These are phyloP conservation scores for Pyrocephalus nanus DNA, from an alignment of 2,797 vertebrate species.

Conservation along the genomic window DNA sequence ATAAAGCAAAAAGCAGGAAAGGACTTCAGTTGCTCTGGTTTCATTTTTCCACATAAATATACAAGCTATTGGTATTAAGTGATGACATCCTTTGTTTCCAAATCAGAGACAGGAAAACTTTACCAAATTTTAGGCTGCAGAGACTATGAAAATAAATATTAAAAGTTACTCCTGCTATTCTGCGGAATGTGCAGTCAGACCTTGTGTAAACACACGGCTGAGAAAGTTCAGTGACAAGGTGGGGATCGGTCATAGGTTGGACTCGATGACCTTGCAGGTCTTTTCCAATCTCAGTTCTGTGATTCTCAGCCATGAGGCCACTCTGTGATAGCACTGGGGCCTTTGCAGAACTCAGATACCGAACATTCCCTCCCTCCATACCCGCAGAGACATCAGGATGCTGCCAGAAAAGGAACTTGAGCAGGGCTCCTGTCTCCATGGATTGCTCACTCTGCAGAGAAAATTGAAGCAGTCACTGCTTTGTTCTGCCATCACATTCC, in stretches of 20 bases:
- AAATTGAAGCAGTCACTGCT: conserved; percentile 19
- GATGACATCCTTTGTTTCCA: background rate
- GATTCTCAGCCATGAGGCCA: background rate
- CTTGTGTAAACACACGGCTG: background rate
- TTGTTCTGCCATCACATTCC: background rate
- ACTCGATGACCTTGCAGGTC: background rate
- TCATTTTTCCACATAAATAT: background rate
- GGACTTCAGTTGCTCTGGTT: background rate
- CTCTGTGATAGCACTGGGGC: background rate
- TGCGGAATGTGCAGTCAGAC: background rate
- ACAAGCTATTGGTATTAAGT: background rate
- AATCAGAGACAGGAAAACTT: background rate
- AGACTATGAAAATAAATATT: background rate
- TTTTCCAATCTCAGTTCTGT: background rate
- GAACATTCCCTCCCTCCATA: background rate
- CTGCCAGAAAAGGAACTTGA: conserved; percentile 19
- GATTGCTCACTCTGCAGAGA: background rate
- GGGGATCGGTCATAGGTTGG: background rate
- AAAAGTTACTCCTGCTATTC: background rate
- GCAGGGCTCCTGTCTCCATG: background rate
- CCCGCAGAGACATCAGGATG: background rate
- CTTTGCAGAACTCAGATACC: background rate
- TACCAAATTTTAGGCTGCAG: background rate
- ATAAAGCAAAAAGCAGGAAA: background rate
- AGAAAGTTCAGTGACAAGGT: background rate